Conservation (phyloP, 2,113 vertebrate genomes). For the Varanus komodoensis region DNA sequence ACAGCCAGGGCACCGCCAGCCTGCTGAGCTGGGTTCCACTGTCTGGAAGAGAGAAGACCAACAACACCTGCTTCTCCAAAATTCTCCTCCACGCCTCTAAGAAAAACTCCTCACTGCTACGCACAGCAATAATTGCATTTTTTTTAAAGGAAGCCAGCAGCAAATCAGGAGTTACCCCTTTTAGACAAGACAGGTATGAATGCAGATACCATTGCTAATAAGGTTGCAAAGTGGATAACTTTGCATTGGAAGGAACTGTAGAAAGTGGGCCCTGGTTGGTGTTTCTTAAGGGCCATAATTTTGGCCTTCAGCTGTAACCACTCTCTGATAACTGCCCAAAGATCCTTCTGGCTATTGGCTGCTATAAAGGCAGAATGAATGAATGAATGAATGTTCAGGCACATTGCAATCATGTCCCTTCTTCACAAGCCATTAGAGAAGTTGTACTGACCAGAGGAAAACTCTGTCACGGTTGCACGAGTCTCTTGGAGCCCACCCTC, state of each 20-base stretch:
- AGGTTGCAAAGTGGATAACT: not conserved
- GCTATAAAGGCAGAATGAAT: no score
- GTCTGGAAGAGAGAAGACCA: no score
- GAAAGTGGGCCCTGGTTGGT: not conserved
- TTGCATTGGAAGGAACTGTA: not conserved
- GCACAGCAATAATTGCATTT: not conserved
- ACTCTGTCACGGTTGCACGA: no score
- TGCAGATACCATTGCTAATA: not conserved
- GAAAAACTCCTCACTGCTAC: not conserved
- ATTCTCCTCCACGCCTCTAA: not conserved
- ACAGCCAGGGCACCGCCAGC: not conserved
- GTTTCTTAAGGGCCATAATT: not conserved
- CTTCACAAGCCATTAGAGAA: not conserved
- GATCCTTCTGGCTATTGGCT: no score
- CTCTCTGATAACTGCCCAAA: no score
- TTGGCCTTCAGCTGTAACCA: not conserved
- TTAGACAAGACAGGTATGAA: not conserved
- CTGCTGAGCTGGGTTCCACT: not conserved
- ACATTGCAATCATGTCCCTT: not conserved
- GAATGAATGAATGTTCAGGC: accelerated
- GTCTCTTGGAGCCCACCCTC: no score
- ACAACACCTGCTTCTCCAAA: no score
- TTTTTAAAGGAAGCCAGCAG: not conserved
- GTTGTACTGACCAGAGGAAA: not conserved
- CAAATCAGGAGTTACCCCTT: no score